Conservation (phyloP, 2,888 invertebrate genomes). For the Brachypalpus laphriformis region DNA sequence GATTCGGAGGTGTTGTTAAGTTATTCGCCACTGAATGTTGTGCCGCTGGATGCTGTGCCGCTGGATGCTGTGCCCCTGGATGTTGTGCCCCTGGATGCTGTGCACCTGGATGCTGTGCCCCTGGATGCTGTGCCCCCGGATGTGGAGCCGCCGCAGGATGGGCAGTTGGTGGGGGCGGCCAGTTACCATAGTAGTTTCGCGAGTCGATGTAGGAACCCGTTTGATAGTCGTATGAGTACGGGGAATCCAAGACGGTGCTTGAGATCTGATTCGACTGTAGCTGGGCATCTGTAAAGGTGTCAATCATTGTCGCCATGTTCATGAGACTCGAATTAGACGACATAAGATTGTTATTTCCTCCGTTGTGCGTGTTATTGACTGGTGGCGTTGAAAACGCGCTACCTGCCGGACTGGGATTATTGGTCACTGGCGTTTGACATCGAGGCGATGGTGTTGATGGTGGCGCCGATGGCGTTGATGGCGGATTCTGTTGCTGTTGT, state of each 20-base stretch:
- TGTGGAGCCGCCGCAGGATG: conserved; percentile 81
- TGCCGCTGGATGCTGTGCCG: too few species aligned
- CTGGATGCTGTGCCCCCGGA: conserved; percentile 76
- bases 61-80: too few species aligned
- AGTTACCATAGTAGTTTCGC: conserved; percentile 86
- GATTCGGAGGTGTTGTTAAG: conserved; percentile 77
- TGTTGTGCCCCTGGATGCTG: too few species aligned
- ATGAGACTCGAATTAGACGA: conserved; percentile 84
- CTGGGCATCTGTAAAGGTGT: conserved; percentile 90
- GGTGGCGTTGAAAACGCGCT: conserved; percentile 83
- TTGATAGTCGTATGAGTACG: conserved; percentile 86
- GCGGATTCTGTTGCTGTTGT: conserved; percentile 76
- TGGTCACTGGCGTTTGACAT: conserved; percentile 83
- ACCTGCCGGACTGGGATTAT: conserved; percentile 85
- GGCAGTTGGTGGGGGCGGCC: conserved; percentile 85
- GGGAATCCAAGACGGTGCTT: conserved; percentile 91
- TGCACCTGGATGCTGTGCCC: too few species aligned
- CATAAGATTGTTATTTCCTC: conserved; percentile 80
- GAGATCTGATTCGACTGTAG: conserved; percentile 93
- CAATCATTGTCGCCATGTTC: conserved; percentile 91
- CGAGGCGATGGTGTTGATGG: conserved; percentile 82
- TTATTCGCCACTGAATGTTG: conserved; percentile 79
- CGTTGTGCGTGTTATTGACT: conserved; percentile 79
- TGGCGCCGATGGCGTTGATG: conserved; percentile 77
- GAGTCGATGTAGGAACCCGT: conserved; percentile 85